Evolutionary conservation across 1,140 invertebrate species (phyloP).

Genomic region (Idris sp.): DNA sequence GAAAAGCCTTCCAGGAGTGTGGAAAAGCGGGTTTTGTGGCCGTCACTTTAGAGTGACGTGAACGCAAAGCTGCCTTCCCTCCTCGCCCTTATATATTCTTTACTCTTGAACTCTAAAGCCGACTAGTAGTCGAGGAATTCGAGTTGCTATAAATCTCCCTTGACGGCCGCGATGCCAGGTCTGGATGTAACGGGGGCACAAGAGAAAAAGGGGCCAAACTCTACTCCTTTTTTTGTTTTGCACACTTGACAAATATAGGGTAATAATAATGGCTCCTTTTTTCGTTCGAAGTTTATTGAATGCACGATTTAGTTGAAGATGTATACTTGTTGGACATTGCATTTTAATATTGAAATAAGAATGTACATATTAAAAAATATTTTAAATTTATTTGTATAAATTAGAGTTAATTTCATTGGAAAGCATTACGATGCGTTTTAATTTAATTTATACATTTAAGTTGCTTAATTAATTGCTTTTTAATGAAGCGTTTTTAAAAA

Average conservation of each 20-base stretch:
- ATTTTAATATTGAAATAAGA: too few relatives aligned
- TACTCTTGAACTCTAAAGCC: constrained; percentile 68
- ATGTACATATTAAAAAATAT: too few relatives aligned
- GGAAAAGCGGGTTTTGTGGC: constrained; percentile 70
- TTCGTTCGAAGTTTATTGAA: too few relatives aligned
- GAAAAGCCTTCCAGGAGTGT: constrained; percentile 59
- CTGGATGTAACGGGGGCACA: constrained; percentile 44
- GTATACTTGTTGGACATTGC: too few relatives aligned
- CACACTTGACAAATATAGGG: constrained; percentile 47
- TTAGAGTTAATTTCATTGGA: too few relatives aligned
- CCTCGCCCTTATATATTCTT: constrained; percentile 63
- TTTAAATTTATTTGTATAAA: too few relatives aligned
- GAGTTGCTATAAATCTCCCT: constrained; percentile 79
- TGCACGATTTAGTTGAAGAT: too few relatives aligned
- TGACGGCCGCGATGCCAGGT: constrained; percentile 75
- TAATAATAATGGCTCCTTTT: constrained; percentile 68
- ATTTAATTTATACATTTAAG: too few relatives aligned
- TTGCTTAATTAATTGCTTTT: too few relatives aligned
- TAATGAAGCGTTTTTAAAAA: too few relatives aligned
- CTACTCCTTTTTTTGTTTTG: constrained; percentile 33
- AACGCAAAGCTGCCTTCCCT: constrained; percentile 60
- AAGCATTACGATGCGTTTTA: too few relatives aligned
- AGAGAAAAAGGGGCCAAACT: constrained; percentile 35
- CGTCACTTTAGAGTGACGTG: constrained; percentile 74
- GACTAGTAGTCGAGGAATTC: constrained; percentile 78